A percentile compares a stretch with the other conserved stretches of the same genome.
phyloP scores from a whole-genome alignment of 2,797 vertebrate genomes.

The Tauraco hartlaubi region DNA sequence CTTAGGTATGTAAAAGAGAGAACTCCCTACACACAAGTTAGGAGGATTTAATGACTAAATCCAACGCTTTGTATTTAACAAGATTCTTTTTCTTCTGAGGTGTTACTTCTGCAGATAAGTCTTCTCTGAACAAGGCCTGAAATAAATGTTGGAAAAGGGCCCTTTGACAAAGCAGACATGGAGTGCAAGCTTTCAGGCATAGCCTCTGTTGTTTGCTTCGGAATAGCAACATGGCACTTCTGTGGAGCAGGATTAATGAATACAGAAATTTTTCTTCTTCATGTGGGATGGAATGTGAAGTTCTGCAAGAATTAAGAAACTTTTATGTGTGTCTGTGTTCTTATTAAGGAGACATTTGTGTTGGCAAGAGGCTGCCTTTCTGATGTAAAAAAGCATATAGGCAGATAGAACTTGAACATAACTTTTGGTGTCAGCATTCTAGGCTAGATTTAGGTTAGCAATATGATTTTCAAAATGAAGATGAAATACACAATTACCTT shows the following conservation, averaged over 20 bases:
- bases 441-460: background rate
- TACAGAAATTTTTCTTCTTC: background rate
- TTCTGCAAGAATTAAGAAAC: background rate
- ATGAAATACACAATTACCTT: background rate
- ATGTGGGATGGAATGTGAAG: background rate
- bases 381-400: background rate
- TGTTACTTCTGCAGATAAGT: background rate
- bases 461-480: background rate
- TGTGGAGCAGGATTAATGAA: background rate
- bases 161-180: background rate
- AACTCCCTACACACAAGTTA: background rate
- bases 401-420: background rate
- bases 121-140: background rate
- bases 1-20: constrained; percentile 83
- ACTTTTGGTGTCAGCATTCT: background rate
- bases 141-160: background rate
- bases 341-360: background rate
- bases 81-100: background rate
- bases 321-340: background rate
- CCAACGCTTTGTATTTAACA: background rate
- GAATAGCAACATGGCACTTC: background rate
- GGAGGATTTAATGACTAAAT: background rate
- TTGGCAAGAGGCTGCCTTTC: background rate
- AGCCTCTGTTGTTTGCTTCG: background rate
- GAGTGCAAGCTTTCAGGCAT: background rate